Base-by-base conservation (phyloP, 2,797 vertebrate genomes). In the Enteromius unitaeniatus region DNA sequence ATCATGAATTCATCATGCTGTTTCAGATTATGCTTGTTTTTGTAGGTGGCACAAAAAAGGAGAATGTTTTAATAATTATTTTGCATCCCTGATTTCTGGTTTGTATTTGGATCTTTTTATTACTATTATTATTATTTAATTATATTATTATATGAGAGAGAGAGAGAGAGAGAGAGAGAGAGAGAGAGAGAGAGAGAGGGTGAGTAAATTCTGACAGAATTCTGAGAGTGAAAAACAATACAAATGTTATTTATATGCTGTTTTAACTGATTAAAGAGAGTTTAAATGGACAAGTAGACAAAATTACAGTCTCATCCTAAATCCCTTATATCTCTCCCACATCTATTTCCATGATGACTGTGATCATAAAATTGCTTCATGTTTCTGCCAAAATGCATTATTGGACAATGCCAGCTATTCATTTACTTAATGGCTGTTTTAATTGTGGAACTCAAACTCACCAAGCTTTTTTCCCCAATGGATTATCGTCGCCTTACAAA, bases 341-440 rank as follows among this genome's bases (percentile, higher is more conserved):
- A 6, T 23, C 58, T 72, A 65, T 53, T 68, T 51, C 68, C 68
- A 68, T 31, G 49, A 68, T 78, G 49, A 58, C 65, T 62, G 70
- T 72, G 78, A 85, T 77, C 77, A 77, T 75, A 62, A 84, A 45
- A 65, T 37, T 26, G 15, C 37, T 72, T 13, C 55, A 26, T 28
- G 67, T 65, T 84, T 78, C 13, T 70, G 83, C 45, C 64, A 62
- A 49, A 77, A 75, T 76, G 72, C 34, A 47, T 65, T 62, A 58
- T 64, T 79, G 21, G 78, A 70, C 28, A 64, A 28, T 64, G 53
- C 2, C 9, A 47, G 64, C 58, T 55, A 78, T 78, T 82, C 26
- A 69, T 81, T 78, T 74, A 75, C 11, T 34, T 77, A 62, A 78
- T 81, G 28, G 64, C 53, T 80, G n/a, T 72, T 80, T 70, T 68